These are phyloP conservation scores for Clivina fossor DNA, from an alignment of 2,888 invertebrate species.

Conservation along the genomic window DNA sequence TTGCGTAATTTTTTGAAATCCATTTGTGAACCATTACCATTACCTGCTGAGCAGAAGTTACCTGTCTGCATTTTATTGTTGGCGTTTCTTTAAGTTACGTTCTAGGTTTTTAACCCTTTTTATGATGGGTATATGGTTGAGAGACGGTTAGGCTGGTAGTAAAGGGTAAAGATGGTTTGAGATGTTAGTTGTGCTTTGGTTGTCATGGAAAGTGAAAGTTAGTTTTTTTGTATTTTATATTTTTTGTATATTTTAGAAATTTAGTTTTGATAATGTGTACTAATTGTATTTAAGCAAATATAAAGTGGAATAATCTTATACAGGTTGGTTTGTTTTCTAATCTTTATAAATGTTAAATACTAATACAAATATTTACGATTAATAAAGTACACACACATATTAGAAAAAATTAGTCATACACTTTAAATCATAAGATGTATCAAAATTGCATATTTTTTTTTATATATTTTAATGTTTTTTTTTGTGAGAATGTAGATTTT, in stretches of 20 bases:
- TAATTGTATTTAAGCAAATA: neutral
- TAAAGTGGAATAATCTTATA: no score
- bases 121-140: conserved; percentile 1
- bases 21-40: no score
- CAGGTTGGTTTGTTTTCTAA: neutral
- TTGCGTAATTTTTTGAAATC: no score
- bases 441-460: no score
- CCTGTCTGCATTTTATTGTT: conserved; percentile 5
- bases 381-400: neutral
- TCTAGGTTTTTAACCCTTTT: conserved; percentile 15
- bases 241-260: conserved; percentile 6
- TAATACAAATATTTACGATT: neutral
- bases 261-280: conserved; percentile 1
- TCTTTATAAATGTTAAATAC: neutral
- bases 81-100: neutral
- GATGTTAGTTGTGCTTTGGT: conserved; percentile 19
- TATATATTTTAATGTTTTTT: no score
- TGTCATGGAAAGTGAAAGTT: conserved; percentile 28
- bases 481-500: no score
- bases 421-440: no score
- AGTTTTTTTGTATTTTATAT: conserved; percentile 1
- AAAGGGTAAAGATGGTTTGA: neutral
- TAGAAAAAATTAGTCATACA: neutral
- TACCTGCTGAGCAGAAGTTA: neutral
- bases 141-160: conserved; percentile 1